Evolutionary conservation across 2,888 invertebrate species (phyloP).

Genomic region (Abrostola tripartita): DNA sequence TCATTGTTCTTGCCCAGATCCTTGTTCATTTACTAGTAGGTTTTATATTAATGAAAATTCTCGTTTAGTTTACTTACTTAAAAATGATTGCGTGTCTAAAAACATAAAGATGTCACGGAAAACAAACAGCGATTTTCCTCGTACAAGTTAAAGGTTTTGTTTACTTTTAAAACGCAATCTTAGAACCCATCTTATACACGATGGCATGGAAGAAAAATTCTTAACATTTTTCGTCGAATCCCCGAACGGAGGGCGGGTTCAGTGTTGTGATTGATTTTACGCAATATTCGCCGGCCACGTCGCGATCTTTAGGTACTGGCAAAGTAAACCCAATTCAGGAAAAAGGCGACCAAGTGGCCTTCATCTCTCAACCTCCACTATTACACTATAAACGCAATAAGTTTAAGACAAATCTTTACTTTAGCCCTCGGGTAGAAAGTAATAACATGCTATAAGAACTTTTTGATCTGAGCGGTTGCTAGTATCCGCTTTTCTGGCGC

Average conservation of each 20-base stretch:
- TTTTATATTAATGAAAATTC: no score
- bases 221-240: slow-evolving; percentile 32
- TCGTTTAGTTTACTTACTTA: slow-evolving; percentile 10
- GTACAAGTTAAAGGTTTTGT: slow-evolving; percentile 37
- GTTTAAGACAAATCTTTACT: slow-evolving; percentile 5
- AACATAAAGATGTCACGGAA: slow-evolving; percentile 31
- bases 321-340: slow-evolving; percentile 38
- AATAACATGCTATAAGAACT: not conserved
- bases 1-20: no score
- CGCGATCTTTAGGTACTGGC: slow-evolving; percentile 24
- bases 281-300: slow-evolving; percentile 44
- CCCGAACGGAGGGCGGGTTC: slow-evolving; percentile 24
- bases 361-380: slow-evolving; percentile 10
- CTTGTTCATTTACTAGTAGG: no score
- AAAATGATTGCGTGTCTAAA: slow-evolving; percentile 11
- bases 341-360: slow-evolving; percentile 19
- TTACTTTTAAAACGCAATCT: slow-evolving; percentile 49
- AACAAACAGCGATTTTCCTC: slow-evolving; percentile 33
- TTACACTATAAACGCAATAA: slow-evolving; percentile 13
- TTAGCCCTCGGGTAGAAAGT: slow-evolving; percentile 4
- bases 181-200: slow-evolving; percentile 26
- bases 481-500: not conserved
- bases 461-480: not conserved
- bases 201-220: slow-evolving; percentile 25
- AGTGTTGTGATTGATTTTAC: slow-evolving; percentile 49